Evolutionary conservation across 2,113 vertebrate species (phyloP), one percentile per base, ranked within the genome.

Genomic region (Larimichthys crocea): DNA sequence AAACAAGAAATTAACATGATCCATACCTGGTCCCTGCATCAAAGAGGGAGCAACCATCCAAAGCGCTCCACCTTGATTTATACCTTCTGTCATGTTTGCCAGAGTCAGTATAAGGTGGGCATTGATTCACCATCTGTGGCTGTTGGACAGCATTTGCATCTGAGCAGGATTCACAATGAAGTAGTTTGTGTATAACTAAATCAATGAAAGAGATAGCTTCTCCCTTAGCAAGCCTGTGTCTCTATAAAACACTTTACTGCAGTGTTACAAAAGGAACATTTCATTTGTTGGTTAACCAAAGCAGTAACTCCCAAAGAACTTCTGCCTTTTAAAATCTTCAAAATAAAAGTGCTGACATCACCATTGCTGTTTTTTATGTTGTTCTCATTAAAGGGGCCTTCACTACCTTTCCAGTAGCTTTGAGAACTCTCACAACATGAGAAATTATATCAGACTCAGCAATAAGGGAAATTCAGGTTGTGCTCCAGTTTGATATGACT

Each of bases 61-160:
- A 65, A 74, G 77, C 62, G 60, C 57, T 48, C 26, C 40, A 24
- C 63, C 80, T 61, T 91, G 90, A 93, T 92, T 92, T 89, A 90
- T 86, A 85, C 76, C 84, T 61, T 77, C 53, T 88, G 87, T 87
- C 86, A 67, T 80, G 60, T 83, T 86, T 85, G 66, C 61, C 79
- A 87, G 73, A 84, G 79, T 83, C 67, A 66, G 49, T 82, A 76
- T 83, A 80, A 76, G 70, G 55, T 76, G 52, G 62, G 31, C 76
- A 84, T 84, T 83, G 83, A 83, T 88, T 88, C 24, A 31, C 85
- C 90, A 89, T 89, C 91, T 92, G 79, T 82, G 82, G 65, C 64
- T 78, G 76, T 62, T 77, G 80, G 70, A 74, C 61, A 50, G 10
- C 57, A 79, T 87, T 89, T 88, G 62, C 75, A 86, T 84, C 68